Base-by-base conservation (phyloP, 2,797 vertebrate genomes). In the Melanotaenia boesemani region DNA sequence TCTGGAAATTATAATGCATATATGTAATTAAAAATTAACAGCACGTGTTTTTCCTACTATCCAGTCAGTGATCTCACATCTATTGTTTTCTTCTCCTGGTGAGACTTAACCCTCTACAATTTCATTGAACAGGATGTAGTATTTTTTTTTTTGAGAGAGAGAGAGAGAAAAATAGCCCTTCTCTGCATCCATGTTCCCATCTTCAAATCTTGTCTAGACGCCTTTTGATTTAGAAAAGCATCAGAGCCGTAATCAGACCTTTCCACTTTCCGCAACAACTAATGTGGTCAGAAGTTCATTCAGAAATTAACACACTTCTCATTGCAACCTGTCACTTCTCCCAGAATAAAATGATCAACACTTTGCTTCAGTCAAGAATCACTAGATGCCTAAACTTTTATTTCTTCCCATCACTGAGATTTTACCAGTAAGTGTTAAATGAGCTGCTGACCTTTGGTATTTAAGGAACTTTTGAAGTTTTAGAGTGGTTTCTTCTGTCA, bases 401-500 rank as follows among this genome's bases (percentile, higher is more conserved):
- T 44, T 18, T 44, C 41, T 44, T 15, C 46, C 46, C 20, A 50
- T 22, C 7, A n/a, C 20, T 22, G 20, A 22, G n/a, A n/a, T 50
- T 52, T 24, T 0, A 41, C 24, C 13, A 9, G 58, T 70, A 63
- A 30, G 4, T 50, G 4, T 71, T 73, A 69, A 71, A 81, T 64
- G 37, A 56, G 54, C 62, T 70, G 62, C 74, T 80, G 80, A 90
- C 72, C 78, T 72, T 68, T 69, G 63, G 70, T 70, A 78, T 71
- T 55, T 78, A n/a, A 30, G 74, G 64, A 64, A 72, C 67, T 78
- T 92, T 91, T 92, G 84, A 91, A 83, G 88, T 89, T 67, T 73
- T 62, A n/a, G 61, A 82, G 80, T 72, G 80, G 80, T 78, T 89
- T 88, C 82, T 81, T 86, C 72, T 66, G 52, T 71, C 68, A 74